These are phyloP conservation scores for Sternarchorhynchus goeldii DNA, from an alignment of 2,797 vertebrate genomes.

Conservation along the genomic window DNA sequence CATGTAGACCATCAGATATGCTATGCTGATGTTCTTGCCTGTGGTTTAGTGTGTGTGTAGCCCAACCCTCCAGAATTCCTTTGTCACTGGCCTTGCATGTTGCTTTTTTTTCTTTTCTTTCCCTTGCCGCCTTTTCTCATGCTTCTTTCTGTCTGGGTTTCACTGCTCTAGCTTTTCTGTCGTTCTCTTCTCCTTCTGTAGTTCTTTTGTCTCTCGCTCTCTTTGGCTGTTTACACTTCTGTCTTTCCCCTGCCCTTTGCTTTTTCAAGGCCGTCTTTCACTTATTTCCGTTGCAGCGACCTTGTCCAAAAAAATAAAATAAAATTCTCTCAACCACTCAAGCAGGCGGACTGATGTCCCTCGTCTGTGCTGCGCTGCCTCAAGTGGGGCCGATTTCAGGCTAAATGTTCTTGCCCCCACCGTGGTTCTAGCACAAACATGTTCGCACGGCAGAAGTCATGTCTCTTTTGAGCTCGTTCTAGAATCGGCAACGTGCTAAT, in stretches of 20 bases:
- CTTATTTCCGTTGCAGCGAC: constrained; percentile 1
- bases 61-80: constrained; percentile 9
- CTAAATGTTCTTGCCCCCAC: not conserved
- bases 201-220: not conserved
- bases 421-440: constrained; percentile 11
- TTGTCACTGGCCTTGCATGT: not conserved
- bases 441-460: constrained; percentile 8
- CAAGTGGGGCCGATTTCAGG: not conserved
- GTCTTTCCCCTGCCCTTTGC: constrained; percentile 68
- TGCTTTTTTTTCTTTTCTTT: not conserved
- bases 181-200: not conserved
- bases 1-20: constrained; percentile 41
- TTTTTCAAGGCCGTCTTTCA: not conserved
- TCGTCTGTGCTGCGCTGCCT: not conserved
- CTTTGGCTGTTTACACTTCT: not conserved
- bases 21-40: constrained; percentile 34
- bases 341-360: constrained; percentile 14
- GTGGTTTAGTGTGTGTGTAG: constrained; percentile 29
- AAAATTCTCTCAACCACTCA: not conserved
- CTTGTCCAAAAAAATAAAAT: constrained; percentile 11
- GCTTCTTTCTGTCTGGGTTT: not conserved
- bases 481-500: too few relatives aligned
- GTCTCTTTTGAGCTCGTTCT: not conserved
- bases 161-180: not conserved
- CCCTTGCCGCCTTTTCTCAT: not conserved